Base-by-base conservation (phyloP, 2,888 invertebrate genomes). In the Hydriomena furcata region DNA sequence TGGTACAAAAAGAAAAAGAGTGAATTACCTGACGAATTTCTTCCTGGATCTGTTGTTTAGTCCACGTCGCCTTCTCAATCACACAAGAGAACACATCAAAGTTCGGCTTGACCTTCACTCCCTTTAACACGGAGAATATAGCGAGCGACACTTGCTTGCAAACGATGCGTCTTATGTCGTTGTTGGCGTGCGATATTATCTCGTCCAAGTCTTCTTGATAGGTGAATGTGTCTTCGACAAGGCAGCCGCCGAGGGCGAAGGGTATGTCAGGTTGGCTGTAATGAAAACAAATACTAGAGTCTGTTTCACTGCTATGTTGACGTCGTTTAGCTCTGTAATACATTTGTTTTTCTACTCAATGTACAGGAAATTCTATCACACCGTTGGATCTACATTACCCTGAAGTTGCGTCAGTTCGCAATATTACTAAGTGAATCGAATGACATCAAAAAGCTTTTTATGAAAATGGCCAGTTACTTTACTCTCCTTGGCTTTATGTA, bases 191-290 rank as follows among this genome's bases (percentile, higher is more conserved):
- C 1, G 78, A 65, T n/a, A 87, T 69, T 25, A 86, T 66, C 2
- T 62, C 58, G 17, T 67, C 64, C 27, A 87, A 66, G 49, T 88
- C 79, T 52, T 53, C 66, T 12, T 65, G 56, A 23, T 76, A 70
- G 41, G 63, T 68, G 24, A 82, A 68, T 25, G 82, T 79, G 50
- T 85, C 90, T 52, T 89, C 86, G 7, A 90, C 78, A 8, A 87
- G 77, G 61, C 91, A 91, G 5, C 91, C 91, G 10, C 86, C 91
- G 28, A 91, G 66, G 2, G 91, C 91, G 65, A 81, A 89, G 1
- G 91, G 88, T 11, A 73, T 65, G 47, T 84, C 72, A 20, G 83
- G 81, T 66, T 91, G 91, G 1, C 91, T 91, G 69, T 34, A 86
- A 85, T 11, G 23, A 41, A 17, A 45, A 40, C 7, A 27, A 38